A percentile compares a stretch with the other conserved stretches of the same genome.
phyloP scores from a whole-genome alignment of 1,140 invertebrate species.

The Diabrotica undecimpunctata region DNA sequence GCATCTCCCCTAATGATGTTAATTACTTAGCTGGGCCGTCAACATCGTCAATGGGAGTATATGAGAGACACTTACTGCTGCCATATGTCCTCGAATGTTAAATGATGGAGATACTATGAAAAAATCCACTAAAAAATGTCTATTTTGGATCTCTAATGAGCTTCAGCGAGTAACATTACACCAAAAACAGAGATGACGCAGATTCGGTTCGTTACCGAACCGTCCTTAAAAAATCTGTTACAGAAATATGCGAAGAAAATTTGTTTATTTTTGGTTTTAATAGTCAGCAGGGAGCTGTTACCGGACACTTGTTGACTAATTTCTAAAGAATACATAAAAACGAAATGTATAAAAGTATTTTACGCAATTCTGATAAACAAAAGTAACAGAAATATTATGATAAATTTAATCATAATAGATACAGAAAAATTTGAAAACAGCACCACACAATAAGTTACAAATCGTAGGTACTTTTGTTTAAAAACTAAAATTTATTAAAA shows the following conservation, averaged over 20 bases:
- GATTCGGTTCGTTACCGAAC: slow-evolving; percentile 6
- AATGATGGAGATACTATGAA: slow-evolving; percentile 28
- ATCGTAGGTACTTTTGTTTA: too few species aligned
- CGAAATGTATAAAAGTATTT: too few species aligned
- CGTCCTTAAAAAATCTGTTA: slow-evolving; percentile 15
- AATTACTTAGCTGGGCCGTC: slow-evolving; percentile 23
- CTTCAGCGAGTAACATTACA: slow-evolving; percentile 21
- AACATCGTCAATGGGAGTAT: slow-evolving; percentile 5
- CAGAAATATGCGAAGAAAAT: slow-evolving; percentile 9
- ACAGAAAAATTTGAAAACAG: too few species aligned
- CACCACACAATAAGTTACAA: too few species aligned
- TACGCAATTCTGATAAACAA: too few species aligned
- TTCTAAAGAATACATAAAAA: too few species aligned
- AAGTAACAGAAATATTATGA: too few species aligned
- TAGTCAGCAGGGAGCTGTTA: background rate
- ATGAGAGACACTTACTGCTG: slow-evolving; percentile 22
- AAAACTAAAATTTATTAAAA: too few species aligned
- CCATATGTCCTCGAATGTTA: slow-evolving; percentile 32
- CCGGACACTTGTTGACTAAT: background rate
- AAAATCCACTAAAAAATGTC: slow-evolving; percentile 25
- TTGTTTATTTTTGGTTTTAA: slow-evolving; percentile 13
- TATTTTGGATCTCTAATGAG: slow-evolving; percentile 31
- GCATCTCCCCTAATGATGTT: slow-evolving; percentile 15
- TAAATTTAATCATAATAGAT: too few species aligned
- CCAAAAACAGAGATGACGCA: slow-evolving; percentile 13